Evolutionary conservation across 2,888 invertebrate species (phyloP), one percentile per base, ranked within the genome.

Genomic region (Coleophora flavipennella): DNA sequence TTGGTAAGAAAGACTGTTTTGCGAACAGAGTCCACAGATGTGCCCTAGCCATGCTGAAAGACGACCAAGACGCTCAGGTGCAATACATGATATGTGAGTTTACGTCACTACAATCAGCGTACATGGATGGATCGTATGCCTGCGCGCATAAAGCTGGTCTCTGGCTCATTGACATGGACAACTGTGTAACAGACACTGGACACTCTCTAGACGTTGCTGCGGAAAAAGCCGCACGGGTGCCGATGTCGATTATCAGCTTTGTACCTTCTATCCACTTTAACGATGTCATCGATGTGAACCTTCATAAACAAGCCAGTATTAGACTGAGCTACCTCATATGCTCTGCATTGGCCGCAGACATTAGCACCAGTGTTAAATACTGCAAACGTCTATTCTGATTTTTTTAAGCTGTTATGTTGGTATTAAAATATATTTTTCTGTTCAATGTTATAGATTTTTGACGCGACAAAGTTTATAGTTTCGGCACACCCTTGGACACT

Each of bases 1-100:
- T 76, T 20, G 62, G 62, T 2, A 41, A 7, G 0, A 50, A 51
- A 28, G 83, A 83, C 42, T 85, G 85, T 49, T 78, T 67, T 64
- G 80, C 81, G 0, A 85, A 85, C 38, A 66, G 76, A 8, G 46
- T 76, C 0, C 78, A 85, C 9, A 63, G 83, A 46, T 85, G 85
- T 43, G 73, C 57, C 1, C 46, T 85, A 2, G 50, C 70, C 42
- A 43, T 64, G 44, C 49, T 83, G 13, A 52, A 52, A 13, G 63
- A 45, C 3, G 57, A 78, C 38, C 69, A 72, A 39, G 66, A 61
- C 1, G 68, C 67, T 10, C 72, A 71, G 45, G 40, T 83, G 13
- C 46, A 64, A 2, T 85, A 77, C 46, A 78, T 85, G 71, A 43
- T 32, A 9, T 85, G 85, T 42, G 85, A 85, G 46, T 80, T 73